Evolutionary conservation across 2,113 vertebrate species (phyloP).

Genomic region (Dicaeum eximium): DNA sequence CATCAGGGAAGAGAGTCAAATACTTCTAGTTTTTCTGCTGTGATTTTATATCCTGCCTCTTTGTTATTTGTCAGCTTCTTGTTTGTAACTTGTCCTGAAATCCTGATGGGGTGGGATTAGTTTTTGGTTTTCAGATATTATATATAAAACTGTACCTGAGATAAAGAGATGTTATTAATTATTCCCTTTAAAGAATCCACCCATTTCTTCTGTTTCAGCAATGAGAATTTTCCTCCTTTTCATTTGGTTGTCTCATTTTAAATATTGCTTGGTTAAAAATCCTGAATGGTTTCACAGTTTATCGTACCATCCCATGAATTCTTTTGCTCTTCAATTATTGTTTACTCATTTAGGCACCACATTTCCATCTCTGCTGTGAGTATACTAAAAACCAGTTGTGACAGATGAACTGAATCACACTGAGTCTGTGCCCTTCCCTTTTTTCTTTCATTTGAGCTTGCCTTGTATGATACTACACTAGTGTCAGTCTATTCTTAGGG

Average conservation of each 20-base stretch:
- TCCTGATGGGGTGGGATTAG: background rate
- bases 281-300: background rate
- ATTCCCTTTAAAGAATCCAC: background rate
- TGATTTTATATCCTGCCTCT: background rate
- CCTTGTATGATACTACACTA: background rate
- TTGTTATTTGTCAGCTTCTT: background rate
- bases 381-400: background rate
- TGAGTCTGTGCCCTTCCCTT: background rate
- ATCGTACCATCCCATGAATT: background rate
- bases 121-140: background rate
- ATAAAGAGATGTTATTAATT: background rate
- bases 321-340: background rate
- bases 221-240: background rate
- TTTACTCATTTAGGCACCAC: background rate
- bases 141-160: background rate
- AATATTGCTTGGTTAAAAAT: background rate
- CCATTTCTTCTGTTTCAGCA: background rate
- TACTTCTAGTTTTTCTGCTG: background rate
- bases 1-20: slow-evolving; percentile 14
- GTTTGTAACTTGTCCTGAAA: background rate
- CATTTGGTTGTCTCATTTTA: background rate
- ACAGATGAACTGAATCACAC: background rate
- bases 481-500: background rate
- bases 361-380: background rate
- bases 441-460: background rate